Conservation (phyloP, 2,797 vertebrate genomes). For the Clarias pachynema region DNA sequence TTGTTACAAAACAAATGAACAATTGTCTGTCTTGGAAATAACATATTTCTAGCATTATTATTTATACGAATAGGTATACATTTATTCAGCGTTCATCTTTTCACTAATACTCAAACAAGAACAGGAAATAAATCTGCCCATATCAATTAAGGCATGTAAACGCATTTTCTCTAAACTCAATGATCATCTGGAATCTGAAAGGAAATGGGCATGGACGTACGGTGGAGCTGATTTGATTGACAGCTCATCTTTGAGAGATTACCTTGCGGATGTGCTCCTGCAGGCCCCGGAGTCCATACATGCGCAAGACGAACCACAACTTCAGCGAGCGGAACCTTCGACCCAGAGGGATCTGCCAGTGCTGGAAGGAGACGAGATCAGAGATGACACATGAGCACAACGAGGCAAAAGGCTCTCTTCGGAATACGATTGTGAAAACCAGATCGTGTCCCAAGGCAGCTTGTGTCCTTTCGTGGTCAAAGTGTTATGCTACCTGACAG, state of each 20-base stretch:
- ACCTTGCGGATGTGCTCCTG: constrained; percentile 95
- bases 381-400: constrained; percentile 21
- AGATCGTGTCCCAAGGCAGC: neutral
- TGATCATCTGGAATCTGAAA: neutral
- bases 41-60: neutral
- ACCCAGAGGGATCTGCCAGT: constrained; percentile 96
- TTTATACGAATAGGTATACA: neutral
- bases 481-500: neutral
- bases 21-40: neutral
- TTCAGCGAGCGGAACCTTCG: constrained; percentile 95
- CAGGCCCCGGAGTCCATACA: constrained; percentile 87
- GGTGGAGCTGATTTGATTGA: constrained; percentile 65
- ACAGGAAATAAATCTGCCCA: neutral
- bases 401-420: neutral
- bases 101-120: neutral
- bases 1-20: neutral
- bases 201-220: neutral
- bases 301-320: constrained; percentile 95
- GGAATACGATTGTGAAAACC: neutral
- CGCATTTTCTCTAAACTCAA: neutral
- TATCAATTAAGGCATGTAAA: neutral
- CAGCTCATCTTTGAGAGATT: constrained; percentile 68
- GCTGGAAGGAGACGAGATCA: constrained; percentile 70
- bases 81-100: neutral
- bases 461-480: neutral